Percentiles rank a stretch among this genome's conserved stretches.
Evolutionary conservation across 2,888 invertebrate species (phyloP).

Genomic region (Catonia carolina): DNA sequence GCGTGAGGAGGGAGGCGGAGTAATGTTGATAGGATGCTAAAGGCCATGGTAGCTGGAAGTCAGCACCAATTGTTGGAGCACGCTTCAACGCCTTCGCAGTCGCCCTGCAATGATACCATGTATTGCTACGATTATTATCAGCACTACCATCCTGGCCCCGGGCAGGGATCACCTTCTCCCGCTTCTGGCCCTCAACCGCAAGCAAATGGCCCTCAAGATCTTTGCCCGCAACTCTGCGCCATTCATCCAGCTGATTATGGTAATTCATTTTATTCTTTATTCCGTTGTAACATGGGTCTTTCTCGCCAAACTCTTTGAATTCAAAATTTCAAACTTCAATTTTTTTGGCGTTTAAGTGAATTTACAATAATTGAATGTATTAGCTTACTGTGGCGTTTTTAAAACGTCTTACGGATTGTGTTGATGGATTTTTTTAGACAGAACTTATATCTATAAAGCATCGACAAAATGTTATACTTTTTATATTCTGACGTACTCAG

Average conservation of each 20-base stretch:
- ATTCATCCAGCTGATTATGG: slow-evolving; percentile 2
- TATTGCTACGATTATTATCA: slow-evolving; percentile 53
- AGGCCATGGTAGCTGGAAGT: slow-evolving; percentile 25
- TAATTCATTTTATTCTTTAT: no score
- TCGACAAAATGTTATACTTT: no score
- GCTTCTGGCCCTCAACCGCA: slow-evolving; percentile 34
- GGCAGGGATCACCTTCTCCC: slow-evolving; percentile 47
- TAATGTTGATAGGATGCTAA: not conserved
- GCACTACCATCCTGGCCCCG: slow-evolving; percentile 43
- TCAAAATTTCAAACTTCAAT: no score
- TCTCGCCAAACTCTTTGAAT: no score
- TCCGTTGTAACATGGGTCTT: no score
- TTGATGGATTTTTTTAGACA: no score
- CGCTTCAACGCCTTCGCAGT: not conserved
- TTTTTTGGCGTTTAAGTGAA: no score
- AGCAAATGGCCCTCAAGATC: not conserved
- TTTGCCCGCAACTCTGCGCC: slow-evolving; percentile 5
- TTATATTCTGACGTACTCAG: no score
- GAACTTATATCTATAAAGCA: no score
- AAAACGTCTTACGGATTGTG: no score
- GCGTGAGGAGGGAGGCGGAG: not conserved
- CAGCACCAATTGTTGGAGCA: slow-evolving; percentile 22
- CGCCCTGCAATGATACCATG: slow-evolving; percentile 38
- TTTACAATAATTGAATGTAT: no score
- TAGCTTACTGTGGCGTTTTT: no score